phyloP scores from a whole-genome alignment of 1,140 invertebrate genomes.

The Globodera rostochiensis region DNA sequence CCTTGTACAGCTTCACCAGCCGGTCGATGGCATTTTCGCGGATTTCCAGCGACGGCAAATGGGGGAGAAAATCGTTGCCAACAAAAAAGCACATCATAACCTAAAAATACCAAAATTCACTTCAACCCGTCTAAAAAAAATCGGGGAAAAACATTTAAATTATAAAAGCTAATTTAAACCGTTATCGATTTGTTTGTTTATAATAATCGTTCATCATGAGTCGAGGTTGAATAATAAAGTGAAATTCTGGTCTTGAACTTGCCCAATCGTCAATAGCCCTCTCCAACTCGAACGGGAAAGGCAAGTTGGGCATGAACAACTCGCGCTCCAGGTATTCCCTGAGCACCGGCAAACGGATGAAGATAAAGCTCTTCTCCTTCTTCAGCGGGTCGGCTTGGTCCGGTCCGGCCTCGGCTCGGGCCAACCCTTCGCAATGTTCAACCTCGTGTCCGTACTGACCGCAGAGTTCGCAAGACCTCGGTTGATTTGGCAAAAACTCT shows the following conservation, averaged over 20 bases:
- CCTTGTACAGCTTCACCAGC: slow-evolving; percentile 89
- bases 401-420: slow-evolving; percentile 48
- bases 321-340: slow-evolving; percentile 92
- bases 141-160: too few species aligned
- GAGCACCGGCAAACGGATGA: slow-evolving; percentile 80
- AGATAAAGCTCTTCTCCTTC: slow-evolving; percentile 68
- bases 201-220: too few species aligned
- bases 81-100: slow-evolving; percentile 99
- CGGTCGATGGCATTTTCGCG: slow-evolving; percentile 95
- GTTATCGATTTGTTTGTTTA: too few species aligned
- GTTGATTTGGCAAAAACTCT: slow-evolving; percentile 97
- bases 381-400: slow-evolving; percentile 56
- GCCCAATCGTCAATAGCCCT: slow-evolving; percentile 96
- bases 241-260: slow-evolving; percentile 85
- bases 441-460: slow-evolving; percentile 92
- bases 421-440: slow-evolving; percentile 83
- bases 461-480: slow-evolving; percentile 92
- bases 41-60: slow-evolving; percentile 96
- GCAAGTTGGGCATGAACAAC: slow-evolving; percentile 86
- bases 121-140: too few species aligned
- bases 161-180: too few species aligned
- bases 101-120: slow-evolving; percentile 71
- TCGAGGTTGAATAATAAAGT: too few species aligned
- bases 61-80: slow-evolving; percentile 98
- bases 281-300: slow-evolving; percentile 78